Conservation (phyloP, 2,113 vertebrate species). For the Ciconia boyciana region DNA sequence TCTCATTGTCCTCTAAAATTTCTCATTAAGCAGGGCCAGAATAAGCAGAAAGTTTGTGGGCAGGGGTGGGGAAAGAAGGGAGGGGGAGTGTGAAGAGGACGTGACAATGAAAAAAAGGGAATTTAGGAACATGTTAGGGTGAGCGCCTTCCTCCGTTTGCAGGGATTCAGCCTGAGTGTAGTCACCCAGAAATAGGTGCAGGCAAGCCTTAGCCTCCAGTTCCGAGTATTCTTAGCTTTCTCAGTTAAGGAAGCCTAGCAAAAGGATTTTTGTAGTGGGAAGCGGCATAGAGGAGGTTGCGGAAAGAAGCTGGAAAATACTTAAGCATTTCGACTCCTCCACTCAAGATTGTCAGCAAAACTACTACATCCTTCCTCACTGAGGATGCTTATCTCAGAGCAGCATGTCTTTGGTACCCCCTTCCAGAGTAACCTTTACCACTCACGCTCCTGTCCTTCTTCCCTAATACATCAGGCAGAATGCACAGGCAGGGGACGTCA, state of each 20-base stretch:
- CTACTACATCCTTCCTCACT: neutral
- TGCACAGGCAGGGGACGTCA: rapidly evolving
- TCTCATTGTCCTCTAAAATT: neutral
- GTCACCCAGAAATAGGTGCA: neutral
- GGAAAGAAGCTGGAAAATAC: neutral
- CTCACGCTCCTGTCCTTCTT: neutral
- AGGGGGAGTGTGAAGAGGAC: neutral
- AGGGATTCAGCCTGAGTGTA: neutral
- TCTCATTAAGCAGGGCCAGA: neutral
- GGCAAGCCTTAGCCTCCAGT: neutral
- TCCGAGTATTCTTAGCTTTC: neutral
- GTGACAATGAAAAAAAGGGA: no score
- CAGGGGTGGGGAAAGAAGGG: neutral
- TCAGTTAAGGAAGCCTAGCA: neutral
- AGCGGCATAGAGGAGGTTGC: neutral
- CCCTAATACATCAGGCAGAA: neutral
- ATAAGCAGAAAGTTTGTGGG: neutral
- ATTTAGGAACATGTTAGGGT: neutral
- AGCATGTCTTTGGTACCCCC: neutral
- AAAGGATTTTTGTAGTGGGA: neutral
- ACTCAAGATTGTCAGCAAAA: neutral
- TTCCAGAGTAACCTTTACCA: neutral
- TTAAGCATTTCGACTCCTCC: neutral
- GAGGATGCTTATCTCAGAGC: neutral
- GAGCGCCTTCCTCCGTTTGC: neutral